These are phyloP conservation scores for Drosophila rubida DNA, from an alignment of 2,888 invertebrate species.

Conservation along the genomic window DNA sequence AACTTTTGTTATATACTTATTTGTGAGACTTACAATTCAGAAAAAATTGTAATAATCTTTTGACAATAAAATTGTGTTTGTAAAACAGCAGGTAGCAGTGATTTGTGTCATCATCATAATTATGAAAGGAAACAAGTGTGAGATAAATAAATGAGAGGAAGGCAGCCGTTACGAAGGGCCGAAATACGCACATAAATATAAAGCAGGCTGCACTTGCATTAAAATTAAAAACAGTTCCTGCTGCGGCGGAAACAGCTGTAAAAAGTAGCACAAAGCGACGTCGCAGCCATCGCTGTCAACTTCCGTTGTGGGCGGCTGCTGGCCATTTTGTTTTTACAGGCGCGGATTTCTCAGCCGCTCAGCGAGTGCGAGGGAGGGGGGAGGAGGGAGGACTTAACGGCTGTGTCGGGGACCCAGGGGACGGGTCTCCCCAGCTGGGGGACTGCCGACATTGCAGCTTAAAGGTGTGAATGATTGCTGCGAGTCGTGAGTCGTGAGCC, in stretches of 20 bases:
- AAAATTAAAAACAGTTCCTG: conserved; percentile 75
- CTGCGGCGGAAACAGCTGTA: conserved; percentile 67
- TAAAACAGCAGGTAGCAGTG: too few species aligned
- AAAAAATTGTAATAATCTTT: too few species aligned
- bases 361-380: conserved; percentile 17
- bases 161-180: neutral
- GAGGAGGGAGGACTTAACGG: conserved; percentile 32
- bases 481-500: neutral
- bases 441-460: conserved; percentile 45
- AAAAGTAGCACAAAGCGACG: conserved; percentile 57
- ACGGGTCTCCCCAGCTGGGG: conserved; percentile 14
- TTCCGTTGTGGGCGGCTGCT: conserved; percentile 60
- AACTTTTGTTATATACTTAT: too few species aligned
- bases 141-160: conserved; percentile 5
- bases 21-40: too few species aligned
- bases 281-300: conserved; percentile 40
- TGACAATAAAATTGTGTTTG: neutral
- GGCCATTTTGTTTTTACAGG: conserved; percentile 75
- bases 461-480: conserved; percentile 70
- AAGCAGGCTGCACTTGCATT: conserved; percentile 56
- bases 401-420: conserved; percentile 41
- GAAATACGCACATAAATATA: conserved; percentile 27
- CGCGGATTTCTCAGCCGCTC: conserved; percentile 55
- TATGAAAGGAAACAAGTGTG: neutral
- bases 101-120: neutral